These are phyloP conservation scores for Dusona sp. DNA, from an alignment of 2,888 invertebrate species.

Conservation along the genomic window DNA sequence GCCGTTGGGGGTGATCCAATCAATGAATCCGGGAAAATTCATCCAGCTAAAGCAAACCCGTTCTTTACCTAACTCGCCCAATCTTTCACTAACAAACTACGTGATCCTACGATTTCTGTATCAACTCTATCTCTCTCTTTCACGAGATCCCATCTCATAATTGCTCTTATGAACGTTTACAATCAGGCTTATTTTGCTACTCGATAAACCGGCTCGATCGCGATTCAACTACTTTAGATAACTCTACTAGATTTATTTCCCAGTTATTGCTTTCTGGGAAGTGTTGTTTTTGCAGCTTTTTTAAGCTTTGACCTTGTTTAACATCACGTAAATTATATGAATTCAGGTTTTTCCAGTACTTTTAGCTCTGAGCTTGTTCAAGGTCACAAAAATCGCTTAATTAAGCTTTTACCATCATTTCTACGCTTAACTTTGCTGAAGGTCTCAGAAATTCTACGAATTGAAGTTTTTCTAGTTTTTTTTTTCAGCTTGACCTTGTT, in stretches of 20 bases:
- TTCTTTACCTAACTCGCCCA: constrained; percentile 57
- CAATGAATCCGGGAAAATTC: constrained; percentile 76
- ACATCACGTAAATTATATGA: too few relatives aligned
- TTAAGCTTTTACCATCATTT: too few relatives aligned
- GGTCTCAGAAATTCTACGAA: too few relatives aligned
- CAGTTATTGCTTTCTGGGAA: not conserved
- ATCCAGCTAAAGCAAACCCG: constrained; percentile 70
- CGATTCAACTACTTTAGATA: constrained; percentile 6
- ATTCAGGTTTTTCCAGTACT: not conserved
- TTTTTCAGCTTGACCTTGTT: too few relatives aligned
- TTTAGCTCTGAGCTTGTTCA: too few relatives aligned
- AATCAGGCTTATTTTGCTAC: not conserved
- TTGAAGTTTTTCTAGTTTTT: too few relatives aligned
- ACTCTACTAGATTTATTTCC: not conserved
- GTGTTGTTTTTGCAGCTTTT: not conserved
- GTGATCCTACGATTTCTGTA: constrained; percentile 69
- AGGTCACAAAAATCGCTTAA: too few relatives aligned
- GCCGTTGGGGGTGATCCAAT: constrained; percentile 70
- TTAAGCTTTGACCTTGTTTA: too few relatives aligned
- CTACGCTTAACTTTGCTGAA: too few relatives aligned
- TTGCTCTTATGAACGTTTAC: constrained; percentile 30
- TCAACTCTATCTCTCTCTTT: constrained; percentile 33
- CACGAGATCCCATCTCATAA: constrained; percentile 75
- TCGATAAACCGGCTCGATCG: not conserved
- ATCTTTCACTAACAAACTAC: constrained; percentile 59